Evolutionary conservation across 2,797 vertebrate genomes (phyloP).

Genomic region (Pelochelys cantorii): DNA sequence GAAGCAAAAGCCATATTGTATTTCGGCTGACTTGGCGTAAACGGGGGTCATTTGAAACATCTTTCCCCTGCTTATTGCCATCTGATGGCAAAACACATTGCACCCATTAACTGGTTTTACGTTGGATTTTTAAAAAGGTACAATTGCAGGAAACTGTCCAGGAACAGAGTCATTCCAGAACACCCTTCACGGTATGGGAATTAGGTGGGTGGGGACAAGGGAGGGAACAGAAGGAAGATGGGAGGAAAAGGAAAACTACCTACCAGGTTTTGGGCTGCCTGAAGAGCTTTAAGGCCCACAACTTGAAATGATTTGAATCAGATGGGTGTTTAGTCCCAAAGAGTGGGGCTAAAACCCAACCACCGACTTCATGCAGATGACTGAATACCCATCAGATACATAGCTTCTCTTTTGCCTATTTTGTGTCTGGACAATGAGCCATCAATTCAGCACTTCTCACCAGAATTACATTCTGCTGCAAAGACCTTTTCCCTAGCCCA

Average conservation of each 20-base stretch:
- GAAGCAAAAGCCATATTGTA: neutral
- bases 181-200: constrained; percentile 35
- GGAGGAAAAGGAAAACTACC: neutral
- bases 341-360: neutral
- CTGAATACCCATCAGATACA: fast-evolving
- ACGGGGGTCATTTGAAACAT: neutral
- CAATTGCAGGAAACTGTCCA: constrained; percentile 55
- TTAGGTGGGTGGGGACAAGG: constrained; percentile 26
- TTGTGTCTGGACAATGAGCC: neutral
- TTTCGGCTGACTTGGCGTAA: neutral
- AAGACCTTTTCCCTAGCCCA: fast-evolving
- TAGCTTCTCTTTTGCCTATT: neutral
- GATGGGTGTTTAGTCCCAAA: neutral
- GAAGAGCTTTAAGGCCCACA: neutral
- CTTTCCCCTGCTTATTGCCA: constrained; percentile 18
- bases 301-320: neutral
- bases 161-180: constrained; percentile 34
- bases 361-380: fast-evolving
- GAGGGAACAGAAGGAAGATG: constrained; percentile 10
- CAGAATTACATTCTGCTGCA: neutral
- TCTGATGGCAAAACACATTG: neutral
- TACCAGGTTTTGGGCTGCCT: too few species aligned
- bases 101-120: neutral
- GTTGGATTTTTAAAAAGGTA: constrained; percentile 8
- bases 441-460: neutral